A percentile compares a stretch with the other conserved stretches of the same genome.
phyloP scores from a whole-genome alignment of 2,797 vertebrate genomes.

The Phalanger gymnotis region DNA sequence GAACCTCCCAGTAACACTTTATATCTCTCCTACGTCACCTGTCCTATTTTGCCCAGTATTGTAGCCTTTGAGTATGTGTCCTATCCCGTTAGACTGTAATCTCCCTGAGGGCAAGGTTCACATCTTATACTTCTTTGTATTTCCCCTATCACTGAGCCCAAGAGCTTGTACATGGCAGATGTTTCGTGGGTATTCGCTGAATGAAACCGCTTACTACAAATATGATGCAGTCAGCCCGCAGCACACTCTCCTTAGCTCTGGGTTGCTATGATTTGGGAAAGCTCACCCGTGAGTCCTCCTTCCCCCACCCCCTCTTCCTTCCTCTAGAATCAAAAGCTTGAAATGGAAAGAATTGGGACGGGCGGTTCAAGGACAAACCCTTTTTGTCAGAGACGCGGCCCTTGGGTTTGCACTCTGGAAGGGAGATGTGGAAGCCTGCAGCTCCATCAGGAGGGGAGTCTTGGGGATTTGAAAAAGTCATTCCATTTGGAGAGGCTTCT shows the following conservation, averaged over 20 bases:
- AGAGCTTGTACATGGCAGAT: background rate
- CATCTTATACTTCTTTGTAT: slow-evolving; percentile 28
- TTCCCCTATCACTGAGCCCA: slow-evolving; percentile 4
- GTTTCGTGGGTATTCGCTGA: slow-evolving; percentile 37
- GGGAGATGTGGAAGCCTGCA: background rate
- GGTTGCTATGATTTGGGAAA: background rate
- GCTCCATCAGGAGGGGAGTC: background rate
- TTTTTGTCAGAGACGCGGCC: slow-evolving; percentile 44
- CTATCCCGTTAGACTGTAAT: slow-evolving; percentile 29
- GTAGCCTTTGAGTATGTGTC: slow-evolving; percentile 24
- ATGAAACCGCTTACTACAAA: slow-evolving; percentile 36
- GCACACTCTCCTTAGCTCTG: slow-evolving; percentile 22
- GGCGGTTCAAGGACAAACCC: slow-evolving; percentile 46
- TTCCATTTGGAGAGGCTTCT: slow-evolving; percentile 34
- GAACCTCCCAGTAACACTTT: slow-evolving; percentile 34
- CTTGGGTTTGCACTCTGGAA: slow-evolving; percentile 24
- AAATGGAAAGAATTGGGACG: slow-evolving; percentile 37
- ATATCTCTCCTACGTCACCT: background rate
- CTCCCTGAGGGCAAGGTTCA: background rate
- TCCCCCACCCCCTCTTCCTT: background rate
- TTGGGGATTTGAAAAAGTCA: slow-evolving; percentile 33
- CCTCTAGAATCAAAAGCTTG: background rate
- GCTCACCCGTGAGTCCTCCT: background rate
- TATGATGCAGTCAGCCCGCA: slow-evolving; percentile 33
- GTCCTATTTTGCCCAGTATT: slow-evolving; percentile 11